A percentile compares a stretch with the other conserved stretches of the same genome.
phyloP scores from a whole-genome alignment of 1,140 invertebrate genomes.

The Cepaea nemoralis region DNA sequence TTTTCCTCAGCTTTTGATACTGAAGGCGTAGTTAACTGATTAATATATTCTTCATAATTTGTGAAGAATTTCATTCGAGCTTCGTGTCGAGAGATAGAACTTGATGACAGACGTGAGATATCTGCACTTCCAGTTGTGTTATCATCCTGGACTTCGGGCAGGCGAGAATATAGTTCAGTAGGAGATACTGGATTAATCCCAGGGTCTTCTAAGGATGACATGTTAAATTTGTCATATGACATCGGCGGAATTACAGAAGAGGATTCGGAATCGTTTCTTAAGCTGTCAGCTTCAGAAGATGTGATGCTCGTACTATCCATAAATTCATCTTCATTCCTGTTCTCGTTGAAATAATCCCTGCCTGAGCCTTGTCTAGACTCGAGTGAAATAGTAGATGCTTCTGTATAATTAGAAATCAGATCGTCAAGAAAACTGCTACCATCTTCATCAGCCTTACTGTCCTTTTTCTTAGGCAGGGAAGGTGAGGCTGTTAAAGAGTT shows the following conservation, averaged over 20 bases:
- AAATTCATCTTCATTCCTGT: slow-evolving; percentile 8
- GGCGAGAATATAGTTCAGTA: no score
- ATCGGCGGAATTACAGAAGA: neutral
- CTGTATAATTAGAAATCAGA: neutral
- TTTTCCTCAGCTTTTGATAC: neutral
- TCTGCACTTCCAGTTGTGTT: neutral
- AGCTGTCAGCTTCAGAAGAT: slow-evolving; percentile 10
- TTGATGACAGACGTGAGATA: neutral
- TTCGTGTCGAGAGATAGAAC: slow-evolving; percentile 9
- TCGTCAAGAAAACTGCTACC: neutral
- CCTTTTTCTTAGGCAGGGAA: slow-evolving; percentile 57
- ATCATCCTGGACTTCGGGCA: no score
- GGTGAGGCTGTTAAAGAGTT: slow-evolving; percentile 79
- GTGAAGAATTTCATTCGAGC: slow-evolving; percentile 31
- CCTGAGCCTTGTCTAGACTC: slow-evolving; percentile 4
- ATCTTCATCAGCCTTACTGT: slow-evolving; percentile 47
- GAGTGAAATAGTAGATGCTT: neutral
- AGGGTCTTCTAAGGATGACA: neutral
- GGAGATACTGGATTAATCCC: neutral
- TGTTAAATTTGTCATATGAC: neutral
- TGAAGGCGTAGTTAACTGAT: neutral
- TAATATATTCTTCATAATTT: slow-evolving; percentile 37
- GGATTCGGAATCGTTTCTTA: slow-evolving; percentile 1
- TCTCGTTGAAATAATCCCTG: neutral
- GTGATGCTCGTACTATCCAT: slow-evolving; percentile 28